Evolutionary conservation across 2,888 invertebrate genomes (phyloP).

Genomic region (Keiferia lycopersicella): DNA sequence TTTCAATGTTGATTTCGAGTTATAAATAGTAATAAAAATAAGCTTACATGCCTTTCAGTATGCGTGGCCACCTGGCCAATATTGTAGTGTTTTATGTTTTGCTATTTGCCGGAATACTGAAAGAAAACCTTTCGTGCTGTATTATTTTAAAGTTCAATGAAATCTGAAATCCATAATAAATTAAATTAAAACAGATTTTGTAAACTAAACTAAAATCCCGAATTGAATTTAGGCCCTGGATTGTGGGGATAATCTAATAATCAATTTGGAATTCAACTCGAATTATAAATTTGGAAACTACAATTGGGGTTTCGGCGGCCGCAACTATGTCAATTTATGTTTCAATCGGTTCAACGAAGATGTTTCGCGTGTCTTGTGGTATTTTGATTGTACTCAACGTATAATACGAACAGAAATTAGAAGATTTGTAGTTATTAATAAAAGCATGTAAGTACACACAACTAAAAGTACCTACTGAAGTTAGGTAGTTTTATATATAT

Average conservation of each 20-base stretch:
- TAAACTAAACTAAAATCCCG: conserved; percentile 9
- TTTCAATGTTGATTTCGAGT: too few relatives aligned
- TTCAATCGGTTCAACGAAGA: conserved; percentile 45
- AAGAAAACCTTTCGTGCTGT: not conserved
- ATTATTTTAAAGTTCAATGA: not conserved
- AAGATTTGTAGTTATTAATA: not conserved
- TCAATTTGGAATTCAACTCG: conserved; percentile 18
- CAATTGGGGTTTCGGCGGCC: conserved; percentile 17
- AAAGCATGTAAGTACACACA: too few relatives aligned
- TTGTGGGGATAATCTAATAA: conserved; percentile 23
- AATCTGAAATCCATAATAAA: not conserved
- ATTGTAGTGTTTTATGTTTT: too few relatives aligned
- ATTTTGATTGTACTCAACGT: not conserved
- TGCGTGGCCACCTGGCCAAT: too few relatives aligned
- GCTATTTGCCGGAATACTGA: too few relatives aligned
- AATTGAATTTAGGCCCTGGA: conserved; percentile 9
- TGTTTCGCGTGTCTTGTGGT: not conserved
- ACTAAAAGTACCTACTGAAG: too few relatives aligned
- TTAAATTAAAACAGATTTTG: conserved; percentile 3
- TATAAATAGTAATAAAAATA: too few relatives aligned
- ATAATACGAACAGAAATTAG: not conserved
- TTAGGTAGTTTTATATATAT: too few relatives aligned
- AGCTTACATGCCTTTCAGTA: too few relatives aligned
- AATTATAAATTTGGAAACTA: conserved; percentile 24
- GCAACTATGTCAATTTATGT: conserved; percentile 33